Conservation (phyloP, 2,797 vertebrate species). For the Oophaga sylvatica region DNA sequence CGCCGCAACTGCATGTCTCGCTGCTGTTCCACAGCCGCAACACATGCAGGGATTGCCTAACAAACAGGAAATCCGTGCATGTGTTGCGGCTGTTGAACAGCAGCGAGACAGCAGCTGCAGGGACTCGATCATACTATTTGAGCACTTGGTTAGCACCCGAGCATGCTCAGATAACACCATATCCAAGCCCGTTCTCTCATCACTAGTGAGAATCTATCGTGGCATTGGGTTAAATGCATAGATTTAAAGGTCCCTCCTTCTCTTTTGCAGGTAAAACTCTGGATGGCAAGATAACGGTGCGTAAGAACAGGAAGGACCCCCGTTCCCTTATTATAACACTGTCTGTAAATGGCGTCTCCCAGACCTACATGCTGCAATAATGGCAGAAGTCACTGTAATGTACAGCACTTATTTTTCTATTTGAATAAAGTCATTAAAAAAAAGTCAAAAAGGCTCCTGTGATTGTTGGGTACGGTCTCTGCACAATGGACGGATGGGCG, state of each 20-base stretch:
- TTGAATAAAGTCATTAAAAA: neutral
- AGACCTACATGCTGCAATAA: constrained; percentile 87
- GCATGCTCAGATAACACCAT: too few relatives aligned
- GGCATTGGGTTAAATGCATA: neutral
- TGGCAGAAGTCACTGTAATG: neutral
- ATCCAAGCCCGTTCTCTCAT: too few relatives aligned
- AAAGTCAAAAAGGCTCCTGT: neutral
- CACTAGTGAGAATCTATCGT: too few relatives aligned
- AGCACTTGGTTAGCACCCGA: too few relatives aligned
- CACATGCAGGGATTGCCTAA: too few relatives aligned
- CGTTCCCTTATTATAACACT: constrained; percentile 87
- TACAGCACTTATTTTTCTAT: constrained; percentile 1
- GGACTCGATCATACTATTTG: too few relatives aligned
- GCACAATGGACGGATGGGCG: neutral
- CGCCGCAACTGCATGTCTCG: too few relatives aligned
- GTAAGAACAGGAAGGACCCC: constrained; percentile 92
- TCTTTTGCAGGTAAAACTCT: constrained; percentile 81
- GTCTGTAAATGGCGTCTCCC: constrained; percentile 75
- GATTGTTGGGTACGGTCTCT: neutral
- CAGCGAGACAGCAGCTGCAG: too few relatives aligned
- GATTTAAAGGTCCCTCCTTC: neutral
- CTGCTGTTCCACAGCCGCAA: too few relatives aligned
- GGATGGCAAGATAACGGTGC: constrained; percentile 81
- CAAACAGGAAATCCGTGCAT: too few relatives aligned
- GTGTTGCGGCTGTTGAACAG: too few relatives aligned